Evolutionary conservation across 2,888 invertebrate genomes (phyloP).

Genomic region (Ectropis crepuscularia): DNA sequence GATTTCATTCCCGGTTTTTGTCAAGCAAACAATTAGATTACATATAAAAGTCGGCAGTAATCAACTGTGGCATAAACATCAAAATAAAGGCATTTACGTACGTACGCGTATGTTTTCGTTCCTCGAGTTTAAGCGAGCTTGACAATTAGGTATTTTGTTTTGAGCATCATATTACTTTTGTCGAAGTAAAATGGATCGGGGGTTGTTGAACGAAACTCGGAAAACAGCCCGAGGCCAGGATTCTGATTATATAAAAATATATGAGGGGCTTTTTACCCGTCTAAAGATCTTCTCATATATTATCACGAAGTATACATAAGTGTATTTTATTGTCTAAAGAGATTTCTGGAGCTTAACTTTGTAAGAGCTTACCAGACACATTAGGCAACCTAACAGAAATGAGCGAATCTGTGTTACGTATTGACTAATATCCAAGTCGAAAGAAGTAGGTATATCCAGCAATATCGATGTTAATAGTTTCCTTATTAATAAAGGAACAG

Average conservation of each 20-base stretch:
- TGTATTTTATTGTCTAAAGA: slow-evolving; percentile 16
- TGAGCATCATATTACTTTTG: slow-evolving; percentile 25
- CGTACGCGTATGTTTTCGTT: slow-evolving; percentile 11
- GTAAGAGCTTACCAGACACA: slow-evolving; percentile 1
- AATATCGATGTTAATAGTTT: background rate
- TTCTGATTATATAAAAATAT: slow-evolving; percentile 32
- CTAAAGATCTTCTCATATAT: slow-evolving; percentile 10
- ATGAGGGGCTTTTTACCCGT: slow-evolving; percentile 23
- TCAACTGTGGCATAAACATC: slow-evolving; percentile 24
- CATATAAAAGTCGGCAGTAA: slow-evolving; percentile 18
- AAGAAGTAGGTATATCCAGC: background rate
- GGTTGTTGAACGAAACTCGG: slow-evolving; percentile 23
- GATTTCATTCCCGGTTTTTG: slow-evolving; percentile 38
- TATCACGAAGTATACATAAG: slow-evolving; percentile 11
- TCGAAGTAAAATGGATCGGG: slow-evolving; percentile 30
- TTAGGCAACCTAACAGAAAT: background rate
- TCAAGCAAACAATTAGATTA: slow-evolving; percentile 30
- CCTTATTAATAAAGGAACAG: background rate
- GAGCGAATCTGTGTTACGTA: no score
- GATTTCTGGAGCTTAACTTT: background rate
- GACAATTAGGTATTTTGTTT: slow-evolving; percentile 29
- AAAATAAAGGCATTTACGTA: slow-evolving; percentile 9
- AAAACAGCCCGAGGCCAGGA: slow-evolving; percentile 31
- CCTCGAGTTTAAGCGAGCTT: slow-evolving; percentile 16
- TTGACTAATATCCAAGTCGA: no score